Conservation (phyloP, 2,888 invertebrate genomes). For the Crematogaster levior region DNA sequence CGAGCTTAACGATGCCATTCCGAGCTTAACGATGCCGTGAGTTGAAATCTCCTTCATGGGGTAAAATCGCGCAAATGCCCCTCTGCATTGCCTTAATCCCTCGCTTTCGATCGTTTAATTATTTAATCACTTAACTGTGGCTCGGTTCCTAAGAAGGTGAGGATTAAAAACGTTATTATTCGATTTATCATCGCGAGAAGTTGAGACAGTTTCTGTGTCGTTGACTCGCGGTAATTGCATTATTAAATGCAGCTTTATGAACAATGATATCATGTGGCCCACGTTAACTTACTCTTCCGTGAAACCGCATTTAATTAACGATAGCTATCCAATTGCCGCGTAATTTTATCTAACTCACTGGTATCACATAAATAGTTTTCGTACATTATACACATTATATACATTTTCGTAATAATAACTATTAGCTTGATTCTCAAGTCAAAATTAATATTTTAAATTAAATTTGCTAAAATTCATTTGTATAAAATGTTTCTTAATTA, state of each 20-base stretch:
- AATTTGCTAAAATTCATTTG: not conserved
- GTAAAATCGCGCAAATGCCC: not conserved
- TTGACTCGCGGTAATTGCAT: conserved; percentile 23
- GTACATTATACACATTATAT: no score
- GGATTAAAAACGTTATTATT: conserved; percentile 13
- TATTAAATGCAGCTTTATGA: conserved; percentile 39
- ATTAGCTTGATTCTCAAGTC: not conserved
- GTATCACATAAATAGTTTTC: conserved; percentile 10
- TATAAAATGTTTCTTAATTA: not conserved
- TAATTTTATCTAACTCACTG: conserved; percentile 36
- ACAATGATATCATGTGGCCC: conserved; percentile 11
- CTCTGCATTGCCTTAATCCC: not conserved
- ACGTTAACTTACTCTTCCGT: conserved; percentile 38
- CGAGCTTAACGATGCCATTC: conserved; percentile 21
- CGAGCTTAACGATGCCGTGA: not conserved
- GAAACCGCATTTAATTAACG: conserved; percentile 29
- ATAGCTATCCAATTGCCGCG: conserved; percentile 9
- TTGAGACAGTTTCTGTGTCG: not conserved
- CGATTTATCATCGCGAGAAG: conserved; percentile 13
- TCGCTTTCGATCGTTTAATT: conserved; percentile 10
- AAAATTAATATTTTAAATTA: not conserved
- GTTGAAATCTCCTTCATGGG: conserved; percentile 15
- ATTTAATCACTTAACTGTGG: conserved; percentile 13
- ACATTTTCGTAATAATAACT: not conserved
- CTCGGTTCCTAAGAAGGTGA: not conserved